Conservation (phyloP, 2,113 vertebrate species). For the Pygathrix nemaeus region DNA sequence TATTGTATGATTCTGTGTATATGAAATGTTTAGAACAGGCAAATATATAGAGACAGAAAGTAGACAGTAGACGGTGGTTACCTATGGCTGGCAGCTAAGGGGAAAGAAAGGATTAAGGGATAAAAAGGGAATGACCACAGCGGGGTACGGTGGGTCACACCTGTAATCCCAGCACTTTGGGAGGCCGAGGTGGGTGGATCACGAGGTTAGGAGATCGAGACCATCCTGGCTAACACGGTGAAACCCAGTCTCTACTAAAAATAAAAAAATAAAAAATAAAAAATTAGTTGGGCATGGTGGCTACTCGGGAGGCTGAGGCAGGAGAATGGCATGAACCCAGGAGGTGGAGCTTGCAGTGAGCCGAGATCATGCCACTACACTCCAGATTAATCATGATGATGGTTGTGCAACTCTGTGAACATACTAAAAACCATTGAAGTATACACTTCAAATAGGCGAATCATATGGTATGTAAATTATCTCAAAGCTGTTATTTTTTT, state of each 20-base stretch:
- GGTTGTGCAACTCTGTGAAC: background rate
- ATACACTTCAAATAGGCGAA: background rate
- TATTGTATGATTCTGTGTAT: background rate
- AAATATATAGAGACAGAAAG: background rate
- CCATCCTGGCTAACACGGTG: too few relatives aligned
- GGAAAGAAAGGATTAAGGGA: too few relatives aligned
- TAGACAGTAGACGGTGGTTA: background rate
- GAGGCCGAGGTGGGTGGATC: too few relatives aligned
- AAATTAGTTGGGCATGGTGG: too few relatives aligned
- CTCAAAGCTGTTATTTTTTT: background rate
- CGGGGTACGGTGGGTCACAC: rapidly evolving
- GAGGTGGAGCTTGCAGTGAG: too few relatives aligned
- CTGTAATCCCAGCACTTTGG: too few relatives aligned
- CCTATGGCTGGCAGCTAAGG: background rate
- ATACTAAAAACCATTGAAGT: background rate
- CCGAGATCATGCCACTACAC: background rate
- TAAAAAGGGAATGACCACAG: too few relatives aligned
- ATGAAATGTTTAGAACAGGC: background rate
- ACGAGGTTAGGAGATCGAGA: too few relatives aligned
- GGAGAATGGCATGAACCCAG: too few relatives aligned
- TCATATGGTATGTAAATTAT: background rate
- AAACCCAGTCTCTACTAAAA: too few relatives aligned
- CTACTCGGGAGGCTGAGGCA: too few relatives aligned
- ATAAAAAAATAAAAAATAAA: too few relatives aligned
- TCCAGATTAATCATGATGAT: background rate